Percentiles rank a stretch among this genome's conserved stretches.
Evolutionary conservation across 1,140 invertebrate genomes (phyloP).

Genomic region (Maconellicoccus hirsutus): DNA sequence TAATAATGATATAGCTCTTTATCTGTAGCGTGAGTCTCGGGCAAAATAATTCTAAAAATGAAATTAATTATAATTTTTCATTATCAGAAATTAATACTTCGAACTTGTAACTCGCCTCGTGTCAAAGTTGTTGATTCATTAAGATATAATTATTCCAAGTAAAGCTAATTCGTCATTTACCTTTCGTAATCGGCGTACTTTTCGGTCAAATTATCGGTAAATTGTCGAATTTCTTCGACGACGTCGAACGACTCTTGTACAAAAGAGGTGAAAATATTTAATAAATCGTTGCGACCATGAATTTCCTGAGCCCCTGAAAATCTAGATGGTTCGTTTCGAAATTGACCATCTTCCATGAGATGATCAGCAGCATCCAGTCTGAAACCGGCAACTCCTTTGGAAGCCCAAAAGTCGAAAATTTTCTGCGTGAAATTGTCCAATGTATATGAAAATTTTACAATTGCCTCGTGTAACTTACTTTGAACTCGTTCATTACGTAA

Average conservation of each 20-base stretch:
- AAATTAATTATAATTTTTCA: no score
- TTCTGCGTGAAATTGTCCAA: constrained; percentile 29
- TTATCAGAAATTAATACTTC: no score
- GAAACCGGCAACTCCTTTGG: constrained; percentile 57
- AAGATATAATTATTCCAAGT: no score
- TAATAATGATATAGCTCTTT: background rate
- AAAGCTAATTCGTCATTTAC: background rate
- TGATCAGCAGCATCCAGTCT: constrained; percentile 48
- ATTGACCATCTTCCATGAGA: constrained; percentile 37
- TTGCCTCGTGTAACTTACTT: no score
- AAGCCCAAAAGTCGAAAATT: constrained; percentile 48
- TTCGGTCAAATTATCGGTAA: background rate
- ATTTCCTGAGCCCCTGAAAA: no score
- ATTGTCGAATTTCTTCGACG: background rate
- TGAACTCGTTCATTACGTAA: constrained; percentile 40
- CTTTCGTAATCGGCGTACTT: background rate
- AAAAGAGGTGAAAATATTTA: no score
- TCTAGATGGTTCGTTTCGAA: constrained; percentile 35
- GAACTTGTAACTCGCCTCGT: no score
- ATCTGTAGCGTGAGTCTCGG: background rate
- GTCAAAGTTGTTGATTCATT: no score
- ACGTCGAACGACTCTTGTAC: no score
- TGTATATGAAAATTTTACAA: no score
- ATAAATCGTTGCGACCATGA: no score
- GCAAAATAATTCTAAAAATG: background rate